Conservation (phyloP, 2,797 vertebrate genomes). For the Diceros bicornis region DNA sequence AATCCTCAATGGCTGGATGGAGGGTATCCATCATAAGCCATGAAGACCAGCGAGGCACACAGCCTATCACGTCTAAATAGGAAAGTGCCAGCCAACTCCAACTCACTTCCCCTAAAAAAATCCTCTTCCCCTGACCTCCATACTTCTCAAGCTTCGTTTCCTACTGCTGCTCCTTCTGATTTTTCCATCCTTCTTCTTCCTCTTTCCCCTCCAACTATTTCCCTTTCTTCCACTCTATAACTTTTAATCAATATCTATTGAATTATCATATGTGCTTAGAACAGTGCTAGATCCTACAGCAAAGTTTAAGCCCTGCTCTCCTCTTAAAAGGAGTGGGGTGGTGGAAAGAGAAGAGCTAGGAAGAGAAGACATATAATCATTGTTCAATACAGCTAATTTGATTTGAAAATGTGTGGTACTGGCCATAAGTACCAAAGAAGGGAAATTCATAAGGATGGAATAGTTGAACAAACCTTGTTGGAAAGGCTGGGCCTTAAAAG, state of each 20-base stretch:
- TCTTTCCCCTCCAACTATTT: neutral
- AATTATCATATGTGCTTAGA: neutral
- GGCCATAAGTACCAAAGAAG: neutral
- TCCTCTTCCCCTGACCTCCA: neutral
- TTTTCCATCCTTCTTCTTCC: neutral
- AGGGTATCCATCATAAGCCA: neutral
- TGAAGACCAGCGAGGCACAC: neutral
- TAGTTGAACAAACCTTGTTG: neutral
- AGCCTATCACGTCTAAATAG: neutral
- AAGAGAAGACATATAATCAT: neutral
- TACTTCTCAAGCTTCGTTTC: neutral
- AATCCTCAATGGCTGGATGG: neutral
- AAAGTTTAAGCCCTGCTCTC: neutral
- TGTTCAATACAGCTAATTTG: neutral
- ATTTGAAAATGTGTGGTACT: neutral
- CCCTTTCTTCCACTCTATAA: neutral
- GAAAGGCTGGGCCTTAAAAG: neutral
- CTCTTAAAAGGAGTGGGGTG: neutral
- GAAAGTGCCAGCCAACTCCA: neutral
- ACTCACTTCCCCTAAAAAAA: neutral
- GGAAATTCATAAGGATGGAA: neutral
- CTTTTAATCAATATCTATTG: neutral
- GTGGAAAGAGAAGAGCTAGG: neutral
- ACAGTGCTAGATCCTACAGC: neutral
- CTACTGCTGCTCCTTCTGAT: neutral